Evolutionary conservation across 2,888 invertebrate species (phyloP).

Genomic region (Nezara viridula): DNA sequence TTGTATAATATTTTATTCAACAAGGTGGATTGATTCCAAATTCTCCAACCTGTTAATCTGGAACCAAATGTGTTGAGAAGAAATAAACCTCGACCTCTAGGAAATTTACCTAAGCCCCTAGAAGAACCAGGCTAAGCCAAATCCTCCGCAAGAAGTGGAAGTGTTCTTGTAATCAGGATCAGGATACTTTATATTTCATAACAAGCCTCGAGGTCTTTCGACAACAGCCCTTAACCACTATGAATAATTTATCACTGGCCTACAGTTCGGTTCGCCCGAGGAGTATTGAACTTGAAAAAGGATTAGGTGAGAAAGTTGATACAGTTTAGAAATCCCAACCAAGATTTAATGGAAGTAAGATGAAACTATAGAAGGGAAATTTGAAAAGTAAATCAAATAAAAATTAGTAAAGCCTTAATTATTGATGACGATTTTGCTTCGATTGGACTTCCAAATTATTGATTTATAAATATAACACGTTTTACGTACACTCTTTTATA

Average conservation of each 20-base stretch:
- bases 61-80: background rate
- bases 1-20: background rate
- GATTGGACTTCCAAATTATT: too few species aligned
- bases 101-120: background rate
- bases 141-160: background rate
- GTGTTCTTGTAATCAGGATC: slow-evolving; percentile 18
- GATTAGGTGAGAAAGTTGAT: background rate
- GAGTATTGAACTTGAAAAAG: background rate
- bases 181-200: background rate
- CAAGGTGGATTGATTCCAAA: background rate
- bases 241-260: background rate
- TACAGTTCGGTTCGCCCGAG: background rate
- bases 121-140: background rate
- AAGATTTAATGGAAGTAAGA: background rate
- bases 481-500: too few species aligned
- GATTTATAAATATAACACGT: too few species aligned
- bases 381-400: too few species aligned
- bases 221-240: background rate
- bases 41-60: background rate
- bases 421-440: too few species aligned
- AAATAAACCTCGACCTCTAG: background rate
- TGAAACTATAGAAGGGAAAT: too few species aligned
- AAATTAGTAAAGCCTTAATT: too few species aligned
- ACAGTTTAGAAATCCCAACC: background rate
- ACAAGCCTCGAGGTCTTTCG: background rate